Percentiles rank a stretch among this genome's conserved stretches.
These are phyloP conservation scores for Erythrocercus mccallii DNA, from an alignment of 2,113 vertebrate species.

Conservation along the genomic window DNA sequence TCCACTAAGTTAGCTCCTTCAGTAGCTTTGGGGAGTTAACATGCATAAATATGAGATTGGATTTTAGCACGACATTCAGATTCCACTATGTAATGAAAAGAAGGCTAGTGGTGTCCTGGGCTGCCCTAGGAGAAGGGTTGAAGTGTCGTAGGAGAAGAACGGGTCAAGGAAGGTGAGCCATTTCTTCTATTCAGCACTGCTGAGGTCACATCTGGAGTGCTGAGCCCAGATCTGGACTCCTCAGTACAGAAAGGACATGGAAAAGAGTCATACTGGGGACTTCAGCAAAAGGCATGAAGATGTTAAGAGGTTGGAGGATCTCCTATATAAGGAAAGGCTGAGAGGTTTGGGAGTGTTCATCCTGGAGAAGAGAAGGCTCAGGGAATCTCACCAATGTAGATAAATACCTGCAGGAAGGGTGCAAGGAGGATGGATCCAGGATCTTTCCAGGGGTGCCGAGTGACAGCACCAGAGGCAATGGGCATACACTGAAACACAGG, in stretches of 20 bases:
- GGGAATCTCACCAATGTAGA: accelerated
- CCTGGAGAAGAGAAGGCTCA: background rate
- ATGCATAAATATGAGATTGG: background rate
- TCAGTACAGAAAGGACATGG: background rate
- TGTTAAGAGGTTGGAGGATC: accelerated
- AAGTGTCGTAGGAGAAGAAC: too few relatives aligned
- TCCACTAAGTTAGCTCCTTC: background rate
- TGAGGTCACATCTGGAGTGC: background rate
- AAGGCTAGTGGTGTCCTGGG: background rate
- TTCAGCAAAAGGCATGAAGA: accelerated
- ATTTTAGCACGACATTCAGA: background rate
- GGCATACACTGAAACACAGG: background rate
- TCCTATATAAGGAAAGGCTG: accelerated
- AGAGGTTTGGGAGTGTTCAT: background rate
- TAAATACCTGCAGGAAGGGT: background rate
- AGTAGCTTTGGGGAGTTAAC: background rate
- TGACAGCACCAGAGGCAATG: background rate
- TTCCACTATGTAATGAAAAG: background rate
- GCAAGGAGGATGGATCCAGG: background rate
- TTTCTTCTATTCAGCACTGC: background rate
- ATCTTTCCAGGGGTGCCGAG: background rate
- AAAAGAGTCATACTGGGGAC: background rate
- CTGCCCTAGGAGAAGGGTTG: background rate
- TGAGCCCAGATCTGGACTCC: background rate
- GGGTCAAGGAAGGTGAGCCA: background rate